A percentile compares a stretch with the other conserved stretches of the same genome.
Evolutionary conservation across 1,140 invertebrate species (phyloP).

Genomic region (Lepidurus couesii): DNA sequence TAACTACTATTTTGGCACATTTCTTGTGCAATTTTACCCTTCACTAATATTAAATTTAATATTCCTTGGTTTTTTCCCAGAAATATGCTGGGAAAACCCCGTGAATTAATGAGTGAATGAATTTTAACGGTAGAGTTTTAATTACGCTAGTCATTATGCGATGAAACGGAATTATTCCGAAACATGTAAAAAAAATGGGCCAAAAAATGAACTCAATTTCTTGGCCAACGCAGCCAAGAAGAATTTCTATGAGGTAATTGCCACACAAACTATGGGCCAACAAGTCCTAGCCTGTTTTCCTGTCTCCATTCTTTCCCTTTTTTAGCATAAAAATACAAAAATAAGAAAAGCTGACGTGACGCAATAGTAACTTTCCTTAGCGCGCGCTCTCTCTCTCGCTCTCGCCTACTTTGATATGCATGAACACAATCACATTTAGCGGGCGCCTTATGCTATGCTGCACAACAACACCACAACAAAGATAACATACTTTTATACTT

Average conservation of each 20-base stretch:
- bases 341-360: conserved; percentile 1
- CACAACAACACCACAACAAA: not conserved
- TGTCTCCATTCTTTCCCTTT: not conserved
- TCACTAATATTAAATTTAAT: too few species aligned
- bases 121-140: too few species aligned
- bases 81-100: too few species aligned
- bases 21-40: too few species aligned
- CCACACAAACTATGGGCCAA: not conserved
- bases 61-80: too few species aligned
- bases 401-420: conserved; percentile 7
- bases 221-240: not conserved
- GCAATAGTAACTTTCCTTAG: not conserved
- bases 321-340: not conserved
- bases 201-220: not conserved
- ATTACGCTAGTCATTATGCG: too few species aligned
- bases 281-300: not conserved
- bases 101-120: too few species aligned
- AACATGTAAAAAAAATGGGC: not conserved
- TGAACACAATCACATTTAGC: conserved; percentile 6
- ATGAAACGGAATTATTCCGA: too few species aligned
- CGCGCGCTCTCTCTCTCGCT: not conserved
- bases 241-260: not conserved
- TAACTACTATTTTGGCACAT: too few species aligned
- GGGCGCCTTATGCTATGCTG: conserved; percentile 6
- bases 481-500: not conserved